Evolutionary conservation across 2,113 vertebrate genomes (phyloP).

Genomic region (Hydrolagus affinis): DNA sequence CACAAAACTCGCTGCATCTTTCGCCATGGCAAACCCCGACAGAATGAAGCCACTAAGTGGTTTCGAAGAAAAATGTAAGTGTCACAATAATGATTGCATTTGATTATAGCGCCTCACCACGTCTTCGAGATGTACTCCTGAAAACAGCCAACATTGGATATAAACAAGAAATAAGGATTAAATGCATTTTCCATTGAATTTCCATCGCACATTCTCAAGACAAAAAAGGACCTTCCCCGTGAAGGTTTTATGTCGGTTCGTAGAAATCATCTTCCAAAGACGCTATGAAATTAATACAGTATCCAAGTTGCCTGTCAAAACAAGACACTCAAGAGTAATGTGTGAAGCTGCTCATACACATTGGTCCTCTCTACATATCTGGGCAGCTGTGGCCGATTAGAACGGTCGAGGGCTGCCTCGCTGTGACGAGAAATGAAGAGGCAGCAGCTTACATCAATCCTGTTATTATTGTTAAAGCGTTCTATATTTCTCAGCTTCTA

Average conservation of each 20-base stretch:
- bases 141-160: too few species aligned
- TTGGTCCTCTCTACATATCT: not conserved
- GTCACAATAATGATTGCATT: too few species aligned
- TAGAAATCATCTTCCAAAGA: not conserved
- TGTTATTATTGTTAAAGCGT: conserved; percentile 9
- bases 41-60: too few species aligned
- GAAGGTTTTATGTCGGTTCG: too few species aligned
- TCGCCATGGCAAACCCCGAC: too few species aligned
- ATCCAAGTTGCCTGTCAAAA: too few species aligned
- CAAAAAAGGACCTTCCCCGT: not conserved
- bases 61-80: too few species aligned
- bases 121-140: too few species aligned
- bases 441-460: conserved; percentile 8
- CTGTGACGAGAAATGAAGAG: not conserved
- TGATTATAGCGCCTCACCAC: too few species aligned
- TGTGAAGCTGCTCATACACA: not conserved
- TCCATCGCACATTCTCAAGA: not conserved
- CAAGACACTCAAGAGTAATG: not conserved
- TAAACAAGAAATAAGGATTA: too few species aligned
- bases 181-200: too few species aligned
- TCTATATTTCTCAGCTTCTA: conserved; percentile 13
- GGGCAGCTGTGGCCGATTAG: not conserved
- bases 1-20: too few species aligned
- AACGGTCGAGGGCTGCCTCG: not conserved
- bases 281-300: not conserved